Evolutionary conservation across 2,797 vertebrate genomes (phyloP).

Genomic region (Amblyopsis hoosieri): DNA sequence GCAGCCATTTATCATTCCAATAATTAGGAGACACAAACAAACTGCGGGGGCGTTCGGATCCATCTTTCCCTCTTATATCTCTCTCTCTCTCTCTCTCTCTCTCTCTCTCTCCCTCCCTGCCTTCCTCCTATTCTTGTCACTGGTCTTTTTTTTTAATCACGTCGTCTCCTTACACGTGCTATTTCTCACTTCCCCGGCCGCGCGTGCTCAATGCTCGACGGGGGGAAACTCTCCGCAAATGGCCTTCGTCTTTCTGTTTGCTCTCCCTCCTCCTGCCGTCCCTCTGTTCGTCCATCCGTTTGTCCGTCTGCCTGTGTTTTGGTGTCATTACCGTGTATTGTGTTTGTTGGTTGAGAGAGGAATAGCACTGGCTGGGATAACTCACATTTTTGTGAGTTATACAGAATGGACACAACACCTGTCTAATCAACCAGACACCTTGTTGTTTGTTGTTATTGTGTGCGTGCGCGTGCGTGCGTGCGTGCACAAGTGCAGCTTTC

Average conservation of each 20-base stretch:
- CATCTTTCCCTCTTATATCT: constrained; percentile 5
- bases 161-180: constrained; percentile 19
- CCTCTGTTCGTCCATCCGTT: not conserved
- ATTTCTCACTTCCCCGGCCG: constrained; percentile 12
- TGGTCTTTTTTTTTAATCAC: constrained; percentile 27
- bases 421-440: constrained; percentile 52
- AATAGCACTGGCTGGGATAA: constrained; percentile 45
- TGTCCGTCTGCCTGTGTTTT: constrained; percentile 1
- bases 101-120: not conserved
- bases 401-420: constrained; percentile 35
- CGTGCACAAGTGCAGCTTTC: constrained; percentile 5
- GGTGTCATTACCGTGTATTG: constrained; percentile 27
- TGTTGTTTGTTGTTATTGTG: constrained; percentile 40
- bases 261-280: not conserved
- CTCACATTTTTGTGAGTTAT: constrained; percentile 44
- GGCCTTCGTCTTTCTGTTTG: not conserved
- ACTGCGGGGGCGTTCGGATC: constrained; percentile 29
- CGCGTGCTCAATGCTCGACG: not conserved
- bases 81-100: constrained; percentile 4
- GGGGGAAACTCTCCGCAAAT: too few species aligned
- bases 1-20: constrained; percentile 50
- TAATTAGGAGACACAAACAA: constrained; percentile 56
- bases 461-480: not conserved
- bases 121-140: constrained; percentile 21
- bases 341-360: constrained; percentile 29